These are phyloP conservation scores for Eidolon dupreanum DNA, from an alignment of 2,797 vertebrate genomes.

Conservation along the genomic window DNA sequence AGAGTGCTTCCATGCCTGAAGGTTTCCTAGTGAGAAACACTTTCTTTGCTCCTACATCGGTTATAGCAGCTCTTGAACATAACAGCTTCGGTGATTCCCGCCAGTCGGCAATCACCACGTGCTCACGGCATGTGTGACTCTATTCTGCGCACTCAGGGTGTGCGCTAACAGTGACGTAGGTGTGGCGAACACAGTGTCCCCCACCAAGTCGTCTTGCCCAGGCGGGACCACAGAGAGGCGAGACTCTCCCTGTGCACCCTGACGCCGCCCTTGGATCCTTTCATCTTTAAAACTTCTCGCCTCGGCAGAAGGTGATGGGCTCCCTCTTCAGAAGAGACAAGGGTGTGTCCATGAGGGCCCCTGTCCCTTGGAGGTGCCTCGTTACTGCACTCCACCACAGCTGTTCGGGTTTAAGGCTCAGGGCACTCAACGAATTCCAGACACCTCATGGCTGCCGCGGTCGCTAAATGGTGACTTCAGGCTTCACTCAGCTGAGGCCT, in stretches of 20 bases:
- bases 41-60: background rate
- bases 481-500: slow-evolving; percentile 81
- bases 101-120: background rate
- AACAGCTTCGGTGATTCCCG: background rate
- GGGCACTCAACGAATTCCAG: slow-evolving; percentile 87
- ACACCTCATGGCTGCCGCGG: slow-evolving; percentile 75
- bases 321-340: slow-evolving; percentile 77
- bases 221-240: background rate
- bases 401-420: slow-evolving; percentile 86
- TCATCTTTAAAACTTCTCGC: slow-evolving; percentile 61
- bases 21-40: background rate
- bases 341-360: slow-evolving; percentile 76
- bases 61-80: background rate
- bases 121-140: background rate
- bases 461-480: slow-evolving; percentile 84
- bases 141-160: background rate
- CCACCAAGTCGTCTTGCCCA: background rate
- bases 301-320: slow-evolving; percentile 72
- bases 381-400: slow-evolving; percentile 83
- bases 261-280: slow-evolving; percentile 38
- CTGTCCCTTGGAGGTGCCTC: slow-evolving; percentile 80
- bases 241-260: background rate
- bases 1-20: background rate
- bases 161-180: background rate
- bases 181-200: background rate